phyloP scores from a whole-genome alignment of 2,797 vertebrate species.

The Sebastes matsubarae region DNA sequence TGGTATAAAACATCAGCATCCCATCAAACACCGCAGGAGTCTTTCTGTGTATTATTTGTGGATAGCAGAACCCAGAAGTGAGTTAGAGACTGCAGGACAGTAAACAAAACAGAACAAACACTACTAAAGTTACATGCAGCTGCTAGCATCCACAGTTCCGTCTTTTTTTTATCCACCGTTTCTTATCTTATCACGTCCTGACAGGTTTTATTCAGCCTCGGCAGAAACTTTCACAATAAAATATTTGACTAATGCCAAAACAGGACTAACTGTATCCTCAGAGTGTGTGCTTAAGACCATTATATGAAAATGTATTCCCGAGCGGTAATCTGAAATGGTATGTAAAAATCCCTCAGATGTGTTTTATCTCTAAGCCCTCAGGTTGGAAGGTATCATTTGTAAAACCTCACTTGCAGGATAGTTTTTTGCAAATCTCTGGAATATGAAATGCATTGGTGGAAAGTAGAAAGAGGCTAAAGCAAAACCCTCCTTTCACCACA shows the following conservation, averaged over 20 bases:
- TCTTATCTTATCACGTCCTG: neutral
- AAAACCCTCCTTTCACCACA: neutral
- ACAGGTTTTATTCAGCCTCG: neutral
- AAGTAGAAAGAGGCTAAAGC: neutral
- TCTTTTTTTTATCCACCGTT: neutral
- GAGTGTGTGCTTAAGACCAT: slow-evolving; percentile 14
- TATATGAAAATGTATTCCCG: slow-evolving; percentile 25
- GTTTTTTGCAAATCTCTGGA: slow-evolving; percentile 14
- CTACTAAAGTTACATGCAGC: neutral
- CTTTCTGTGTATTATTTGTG: neutral
- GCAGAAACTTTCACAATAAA: neutral
- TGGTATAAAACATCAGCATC: neutral
- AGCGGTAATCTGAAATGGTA: slow-evolving; percentile 30
- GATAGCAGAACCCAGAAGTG: neutral
- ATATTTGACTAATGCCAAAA: slow-evolving; percentile 21
- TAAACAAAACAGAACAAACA: neutral
- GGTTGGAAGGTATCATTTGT: slow-evolving; percentile 29
- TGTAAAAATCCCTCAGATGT: slow-evolving; percentile 23
- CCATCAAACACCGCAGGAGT: neutral
- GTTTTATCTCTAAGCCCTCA: slow-evolving; percentile 20
- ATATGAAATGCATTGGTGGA: neutral
- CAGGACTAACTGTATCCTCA: slow-evolving; percentile 1
- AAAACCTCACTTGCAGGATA: slow-evolving; percentile 25
- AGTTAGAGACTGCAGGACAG: neutral
- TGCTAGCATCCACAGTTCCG: neutral